Evolutionary conservation across 2,113 vertebrate genomes (phyloP).

Genomic region (Coryphaenoides rupestris): DNA sequence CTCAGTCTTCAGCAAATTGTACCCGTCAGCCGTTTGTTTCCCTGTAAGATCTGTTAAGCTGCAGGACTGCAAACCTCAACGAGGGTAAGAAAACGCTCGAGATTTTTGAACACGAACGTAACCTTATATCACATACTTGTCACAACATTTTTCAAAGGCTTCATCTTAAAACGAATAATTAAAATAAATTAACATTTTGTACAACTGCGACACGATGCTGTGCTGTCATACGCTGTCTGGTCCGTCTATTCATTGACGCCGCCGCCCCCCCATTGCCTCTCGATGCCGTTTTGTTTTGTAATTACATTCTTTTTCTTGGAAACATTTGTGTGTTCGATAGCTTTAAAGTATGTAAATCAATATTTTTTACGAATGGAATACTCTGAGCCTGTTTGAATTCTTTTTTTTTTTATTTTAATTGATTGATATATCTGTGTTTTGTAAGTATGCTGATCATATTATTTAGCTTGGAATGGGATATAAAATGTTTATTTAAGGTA

Average conservation of each 20-base stretch:
- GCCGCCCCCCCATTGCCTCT: neutral
- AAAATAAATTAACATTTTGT: too few relatives aligned
- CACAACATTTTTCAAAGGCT: too few relatives aligned
- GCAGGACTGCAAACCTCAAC: too few relatives aligned
- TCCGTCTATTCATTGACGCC: slow-evolving; percentile 7
- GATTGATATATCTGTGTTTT: slow-evolving; percentile 24
- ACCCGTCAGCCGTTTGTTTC: too few relatives aligned
- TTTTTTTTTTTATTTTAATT: slow-evolving; percentile 8
- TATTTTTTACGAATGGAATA: slow-evolving; percentile 15
- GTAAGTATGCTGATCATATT: neutral
- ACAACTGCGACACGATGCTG: too few relatives aligned
- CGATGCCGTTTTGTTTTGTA: neutral
- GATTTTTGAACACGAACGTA: too few relatives aligned
- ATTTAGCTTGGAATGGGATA: slow-evolving; percentile 17
- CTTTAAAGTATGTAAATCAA: slow-evolving; percentile 26
- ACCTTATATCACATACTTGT: too few relatives aligned
- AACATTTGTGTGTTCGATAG: slow-evolving; percentile 14
- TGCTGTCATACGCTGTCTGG: neutral
- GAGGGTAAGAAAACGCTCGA: too few relatives aligned
- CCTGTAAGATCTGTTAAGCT: too few relatives aligned
- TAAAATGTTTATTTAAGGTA: slow-evolving; percentile 10
- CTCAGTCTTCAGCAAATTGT: too few relatives aligned
- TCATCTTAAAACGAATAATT: too few relatives aligned
- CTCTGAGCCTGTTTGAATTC: slow-evolving; percentile 19
- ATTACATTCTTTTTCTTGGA: slow-evolving; percentile 4